A percentile compares a stretch with the other conserved stretches of the same genome.
phyloP scores from a whole-genome alignment of 2,797 vertebrate genomes.

The Rhinogobio ventralis region DNA sequence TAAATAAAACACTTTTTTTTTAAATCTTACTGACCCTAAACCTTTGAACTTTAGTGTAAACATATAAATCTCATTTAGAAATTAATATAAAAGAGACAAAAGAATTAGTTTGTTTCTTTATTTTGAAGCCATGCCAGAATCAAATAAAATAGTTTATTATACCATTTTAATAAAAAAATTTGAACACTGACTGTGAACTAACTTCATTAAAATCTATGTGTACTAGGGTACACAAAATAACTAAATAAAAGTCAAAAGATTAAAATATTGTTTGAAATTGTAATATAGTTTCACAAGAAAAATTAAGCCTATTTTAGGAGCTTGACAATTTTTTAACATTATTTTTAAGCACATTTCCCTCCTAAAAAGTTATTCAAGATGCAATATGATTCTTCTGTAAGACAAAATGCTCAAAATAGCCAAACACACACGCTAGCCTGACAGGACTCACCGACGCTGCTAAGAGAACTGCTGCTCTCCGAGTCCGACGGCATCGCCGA shows the following conservation, averaged over 20 bases:
- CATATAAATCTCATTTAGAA: neutral
- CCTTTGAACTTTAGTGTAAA: neutral
- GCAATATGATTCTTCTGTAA: neutral
- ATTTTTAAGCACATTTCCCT: neutral
- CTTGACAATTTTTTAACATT: neutral
- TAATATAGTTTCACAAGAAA: neutral
- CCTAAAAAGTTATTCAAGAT: neutral
- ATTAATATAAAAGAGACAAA: neutral
- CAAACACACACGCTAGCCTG: neutral
- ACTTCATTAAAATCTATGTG: neutral
- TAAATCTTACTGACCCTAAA: neutral
- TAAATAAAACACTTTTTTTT: neutral
- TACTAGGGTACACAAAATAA: no score
- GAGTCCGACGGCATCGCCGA: conserved; percentile 99
- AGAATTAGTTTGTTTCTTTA: neutral
- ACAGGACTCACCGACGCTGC: conserved; percentile 87
- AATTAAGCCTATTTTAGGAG: neutral
- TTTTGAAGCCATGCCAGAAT: neutral
- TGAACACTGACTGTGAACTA: neutral
- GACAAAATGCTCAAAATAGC: neutral
- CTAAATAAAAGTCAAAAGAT: neutral
- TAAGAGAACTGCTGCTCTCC: conserved; percentile 98
- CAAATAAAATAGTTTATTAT: no score
- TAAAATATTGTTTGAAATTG: neutral
- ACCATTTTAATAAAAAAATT: neutral